These are phyloP conservation scores for Anisognathus igniventris DNA, from an alignment of 2,797 vertebrate genomes.

Conservation along the genomic window DNA sequence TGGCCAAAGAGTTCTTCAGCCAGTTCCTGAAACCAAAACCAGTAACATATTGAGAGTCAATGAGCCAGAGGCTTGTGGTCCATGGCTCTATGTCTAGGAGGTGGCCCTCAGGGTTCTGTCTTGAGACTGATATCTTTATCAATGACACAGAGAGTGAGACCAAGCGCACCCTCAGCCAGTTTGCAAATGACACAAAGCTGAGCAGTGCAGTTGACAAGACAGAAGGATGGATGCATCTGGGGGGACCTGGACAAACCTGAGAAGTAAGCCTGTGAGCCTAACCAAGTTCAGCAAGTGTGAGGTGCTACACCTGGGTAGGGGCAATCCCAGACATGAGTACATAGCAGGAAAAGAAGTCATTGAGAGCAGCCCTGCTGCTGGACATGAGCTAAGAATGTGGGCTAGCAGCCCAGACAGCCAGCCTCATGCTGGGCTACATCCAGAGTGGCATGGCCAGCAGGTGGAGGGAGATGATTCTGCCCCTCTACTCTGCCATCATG, in stretches of 20 bases:
- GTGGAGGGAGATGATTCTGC: rapidly evolving
- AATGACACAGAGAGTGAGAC: background rate
- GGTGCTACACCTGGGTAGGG: background rate
- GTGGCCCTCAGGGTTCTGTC: background rate
- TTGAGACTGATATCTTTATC: background rate
- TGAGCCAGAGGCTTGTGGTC: background rate
- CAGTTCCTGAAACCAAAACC: background rate
- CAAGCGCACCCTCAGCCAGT: background rate
- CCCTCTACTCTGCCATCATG: rapidly evolving
- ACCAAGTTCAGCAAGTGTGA: background rate
- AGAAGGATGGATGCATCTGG: background rate
- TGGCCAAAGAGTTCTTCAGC: background rate
- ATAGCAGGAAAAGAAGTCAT: background rate
- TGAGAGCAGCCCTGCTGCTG: background rate
- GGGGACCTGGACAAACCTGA: background rate
- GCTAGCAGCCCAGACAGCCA: background rate
- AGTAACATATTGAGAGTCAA: background rate
- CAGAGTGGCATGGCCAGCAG: background rate
- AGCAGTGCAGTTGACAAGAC: background rate
- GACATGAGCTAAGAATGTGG: background rate
- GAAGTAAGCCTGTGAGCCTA: background rate
- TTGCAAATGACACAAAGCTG: background rate
- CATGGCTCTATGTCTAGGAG: background rate
- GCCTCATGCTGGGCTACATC: background rate
- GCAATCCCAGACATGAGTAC: background rate